Base-by-base conservation (phyloP, 2,113 vertebrate species). In the Hyaena hyaena region DNA sequence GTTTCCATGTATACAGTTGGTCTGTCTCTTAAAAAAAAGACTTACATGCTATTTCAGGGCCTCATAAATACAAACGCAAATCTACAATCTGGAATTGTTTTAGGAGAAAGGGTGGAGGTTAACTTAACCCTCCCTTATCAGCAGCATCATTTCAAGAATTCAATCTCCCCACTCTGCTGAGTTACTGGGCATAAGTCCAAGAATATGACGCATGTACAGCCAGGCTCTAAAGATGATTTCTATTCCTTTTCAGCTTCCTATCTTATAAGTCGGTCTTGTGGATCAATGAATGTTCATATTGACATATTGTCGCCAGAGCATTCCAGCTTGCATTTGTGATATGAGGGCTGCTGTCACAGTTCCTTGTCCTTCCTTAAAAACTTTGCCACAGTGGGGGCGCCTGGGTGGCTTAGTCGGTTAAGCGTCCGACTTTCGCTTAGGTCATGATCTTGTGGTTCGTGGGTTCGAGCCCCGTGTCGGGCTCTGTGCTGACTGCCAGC, bases 231-330 rank as follows among this genome's bases (percentile, higher is more conserved):
- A 66, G 85, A 95, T 66, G 82, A 95, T 83, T 97, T 93, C 73
- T 58, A 24, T 83, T 95, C 35, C 68, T 96, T 91, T 85, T 65
- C 10, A 4, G 63, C 76, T 88, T 94, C 14, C 61, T 86, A 63
- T 93, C 95, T 97, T 76, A 65, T 91, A 97, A 93, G 71, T 88
- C 80, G 76, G 74, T 43, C 74, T 96, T 86, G 58, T 6, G 8
- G 82, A 66, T 87, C 85, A 93, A 53, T 79, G 88, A 91, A 86
- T 66, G 50, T 55, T 89, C 82, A 55, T 65, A 88, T 58, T 90
- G 93, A 88, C 74, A 33, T 71, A 84, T 73, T 77, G 79, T 48
- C 66, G 35, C 61, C 15, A 45, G 48, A 84, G 12, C 83, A 55
- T 88, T 85, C n/a, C 39, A 53, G 35, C 69, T 71, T 96, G 74